These are phyloP conservation scores for Phocides pigmalion DNA, from an alignment of 1,140 invertebrate species.

Conservation along the genomic window DNA sequence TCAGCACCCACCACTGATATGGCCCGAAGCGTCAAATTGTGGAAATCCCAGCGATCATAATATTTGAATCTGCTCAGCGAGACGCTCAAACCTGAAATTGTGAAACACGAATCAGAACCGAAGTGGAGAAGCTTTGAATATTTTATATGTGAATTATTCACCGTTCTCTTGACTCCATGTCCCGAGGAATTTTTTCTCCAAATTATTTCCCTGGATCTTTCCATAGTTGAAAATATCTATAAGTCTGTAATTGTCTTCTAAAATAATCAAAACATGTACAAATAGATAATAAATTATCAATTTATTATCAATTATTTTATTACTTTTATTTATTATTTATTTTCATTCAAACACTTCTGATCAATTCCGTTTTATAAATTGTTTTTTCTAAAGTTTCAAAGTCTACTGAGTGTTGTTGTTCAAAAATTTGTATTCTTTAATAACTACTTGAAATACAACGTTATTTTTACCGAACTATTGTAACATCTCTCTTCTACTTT, in stretches of 20 bases:
- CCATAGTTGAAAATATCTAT: conserved; percentile 67
- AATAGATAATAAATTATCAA: too few relatives aligned
- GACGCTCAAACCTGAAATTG: conserved; percentile 56
- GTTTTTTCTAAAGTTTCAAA: too few relatives aligned
- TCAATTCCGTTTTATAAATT: too few relatives aligned
- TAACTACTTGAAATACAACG: too few relatives aligned
- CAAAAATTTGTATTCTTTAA: too few relatives aligned
- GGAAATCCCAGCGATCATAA: conserved; percentile 69
- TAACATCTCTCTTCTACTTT: too few relatives aligned
- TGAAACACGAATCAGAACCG: conserved; percentile 39
- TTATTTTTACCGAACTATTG: too few relatives aligned
- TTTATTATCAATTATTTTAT: too few relatives aligned
- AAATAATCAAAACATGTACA: too few relatives aligned
- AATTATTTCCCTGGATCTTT: conserved; percentile 65
- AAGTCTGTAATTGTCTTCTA: conserved; percentile 48
- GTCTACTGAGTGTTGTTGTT: too few relatives aligned
- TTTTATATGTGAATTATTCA: conserved; percentile 42
- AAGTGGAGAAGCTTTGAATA: conserved; percentile 38
- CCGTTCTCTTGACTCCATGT: conserved; percentile 48
- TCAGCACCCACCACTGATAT: conserved; percentile 60
- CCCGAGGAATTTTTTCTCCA: conserved; percentile 55
- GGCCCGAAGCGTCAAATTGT: conserved; percentile 67
- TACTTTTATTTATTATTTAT: too few relatives aligned
- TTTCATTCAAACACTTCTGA: too few relatives aligned
- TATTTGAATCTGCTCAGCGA: conserved; percentile 58